These are phyloP conservation scores for Rhinolophus sinicus DNA, from an alignment of 2,113 vertebrate species.

Conservation along the genomic window DNA sequence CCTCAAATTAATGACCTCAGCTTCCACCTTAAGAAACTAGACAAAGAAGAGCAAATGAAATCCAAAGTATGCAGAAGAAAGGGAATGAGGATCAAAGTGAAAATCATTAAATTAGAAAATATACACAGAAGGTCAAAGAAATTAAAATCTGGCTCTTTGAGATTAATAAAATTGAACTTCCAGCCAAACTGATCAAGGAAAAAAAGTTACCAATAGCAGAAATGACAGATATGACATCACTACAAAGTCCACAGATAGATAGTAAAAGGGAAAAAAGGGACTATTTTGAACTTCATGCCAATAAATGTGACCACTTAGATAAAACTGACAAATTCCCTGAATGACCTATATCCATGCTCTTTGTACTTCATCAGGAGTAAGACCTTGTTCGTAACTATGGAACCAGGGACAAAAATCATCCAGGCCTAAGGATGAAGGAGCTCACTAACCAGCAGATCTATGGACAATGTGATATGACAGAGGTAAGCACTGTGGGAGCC, in stretches of 20 bases:
- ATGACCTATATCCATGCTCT: neutral
- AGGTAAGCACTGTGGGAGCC: neutral
- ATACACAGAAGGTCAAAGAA: neutral
- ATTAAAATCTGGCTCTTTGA: conserved; percentile 21
- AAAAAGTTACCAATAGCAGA: neutral
- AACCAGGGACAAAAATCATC: neutral
- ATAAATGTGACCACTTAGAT: neutral
- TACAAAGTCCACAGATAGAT: neutral
- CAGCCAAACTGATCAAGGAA: neutral
- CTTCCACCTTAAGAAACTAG: no score
- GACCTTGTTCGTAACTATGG: neutral
- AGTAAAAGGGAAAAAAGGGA: neutral
- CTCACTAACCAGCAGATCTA: conserved; percentile 10
- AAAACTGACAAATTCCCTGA: neutral
- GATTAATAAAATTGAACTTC: conserved; percentile 9
- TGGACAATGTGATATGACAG: neutral
- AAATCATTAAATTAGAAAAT: neutral
- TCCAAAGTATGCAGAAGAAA: neutral
- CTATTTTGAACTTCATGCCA: neutral
- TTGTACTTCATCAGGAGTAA: conserved; percentile 3
- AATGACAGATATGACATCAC: neutral
- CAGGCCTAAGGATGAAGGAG: neutral
- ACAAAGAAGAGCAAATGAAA: neutral
- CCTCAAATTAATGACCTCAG: no score
- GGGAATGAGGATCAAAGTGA: neutral